These are phyloP conservation scores for Anolis sagrei DNA, from an alignment of 2,113 vertebrate genomes.

Conservation along the genomic window DNA sequence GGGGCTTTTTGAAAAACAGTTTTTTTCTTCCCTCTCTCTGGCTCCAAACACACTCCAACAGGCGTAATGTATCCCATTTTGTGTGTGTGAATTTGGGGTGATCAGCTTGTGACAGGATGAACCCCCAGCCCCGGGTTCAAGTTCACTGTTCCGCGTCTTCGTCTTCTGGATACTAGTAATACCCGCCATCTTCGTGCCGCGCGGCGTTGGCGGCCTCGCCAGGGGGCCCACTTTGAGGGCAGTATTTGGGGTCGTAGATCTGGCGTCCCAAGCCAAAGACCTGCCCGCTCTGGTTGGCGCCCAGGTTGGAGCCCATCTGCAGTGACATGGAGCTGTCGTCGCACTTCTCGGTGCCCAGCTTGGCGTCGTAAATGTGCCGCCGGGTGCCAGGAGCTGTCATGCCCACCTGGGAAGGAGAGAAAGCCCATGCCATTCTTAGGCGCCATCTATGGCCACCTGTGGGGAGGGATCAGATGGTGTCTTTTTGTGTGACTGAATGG, in stretches of 20 bases:
- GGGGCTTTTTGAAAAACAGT: no score
- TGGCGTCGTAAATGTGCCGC: constrained; percentile 91
- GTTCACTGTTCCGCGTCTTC: constrained; percentile 76
- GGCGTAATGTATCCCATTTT: no score
- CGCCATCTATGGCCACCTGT: no score
- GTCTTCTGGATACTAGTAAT: constrained; percentile 61
- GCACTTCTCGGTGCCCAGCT: constrained; percentile 89
- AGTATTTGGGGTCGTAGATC: constrained; percentile 95
- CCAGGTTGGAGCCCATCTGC: constrained; percentile 93
- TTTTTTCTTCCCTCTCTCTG: no score
- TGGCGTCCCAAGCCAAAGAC: constrained; percentile 94
- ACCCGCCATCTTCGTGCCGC: neutral
- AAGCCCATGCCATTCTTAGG: no score
- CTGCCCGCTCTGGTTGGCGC: constrained; percentile 91
- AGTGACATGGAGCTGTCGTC: constrained; percentile 94
- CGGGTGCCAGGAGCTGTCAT: constrained; percentile 95
- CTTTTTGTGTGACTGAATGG: no score
- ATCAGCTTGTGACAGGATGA: no score
- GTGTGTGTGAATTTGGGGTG: no score
- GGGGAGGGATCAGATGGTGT: no score
- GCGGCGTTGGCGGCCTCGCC: neutral
- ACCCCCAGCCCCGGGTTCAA: no score
- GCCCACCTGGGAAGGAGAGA: constrained; percentile 80
- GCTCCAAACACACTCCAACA: neutral
- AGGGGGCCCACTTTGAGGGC: constrained; percentile 75